Conservation (phyloP, 2,888 invertebrate species). For the Cancer borealis region DNA sequence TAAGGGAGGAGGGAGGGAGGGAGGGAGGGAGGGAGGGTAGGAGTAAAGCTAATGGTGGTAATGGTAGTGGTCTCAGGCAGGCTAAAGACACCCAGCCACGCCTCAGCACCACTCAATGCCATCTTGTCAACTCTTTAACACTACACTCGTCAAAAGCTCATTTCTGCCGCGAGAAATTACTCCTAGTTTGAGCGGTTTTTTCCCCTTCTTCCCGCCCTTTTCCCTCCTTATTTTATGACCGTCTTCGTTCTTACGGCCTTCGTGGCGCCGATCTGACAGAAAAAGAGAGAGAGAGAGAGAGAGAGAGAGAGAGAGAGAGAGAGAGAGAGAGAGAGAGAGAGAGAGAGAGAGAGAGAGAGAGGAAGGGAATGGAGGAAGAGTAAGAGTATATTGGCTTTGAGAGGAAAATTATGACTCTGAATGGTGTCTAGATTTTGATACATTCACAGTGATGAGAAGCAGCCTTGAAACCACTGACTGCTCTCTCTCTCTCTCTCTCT, state of each 20-base stretch:
- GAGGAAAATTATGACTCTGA: neutral
- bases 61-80: neutral
- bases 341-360: conserved; percentile 5
- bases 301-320: conserved; percentile 20
- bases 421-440: neutral
- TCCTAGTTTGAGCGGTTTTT: neutral
- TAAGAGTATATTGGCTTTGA: neutral
- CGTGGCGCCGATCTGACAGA: neutral
- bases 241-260: neutral
- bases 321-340: conserved; percentile 20
- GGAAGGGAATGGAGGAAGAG: neutral
- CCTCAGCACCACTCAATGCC: neutral
- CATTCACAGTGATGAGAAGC: conserved; percentile 22
- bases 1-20: neutral
- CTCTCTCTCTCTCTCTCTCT: conserved; percentile 31
- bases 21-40: neutral
- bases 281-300: conserved; percentile 2
- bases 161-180: conserved; percentile 20
- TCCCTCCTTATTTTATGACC: neutral
- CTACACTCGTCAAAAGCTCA: neutral
- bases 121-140: neutral
- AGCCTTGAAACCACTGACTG: neutral
- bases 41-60: neutral
- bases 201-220: neutral
- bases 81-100: neutral